Evolutionary conservation across 2,113 vertebrate genomes (phyloP).

Genomic region (Etheostoma cragini): DNA sequence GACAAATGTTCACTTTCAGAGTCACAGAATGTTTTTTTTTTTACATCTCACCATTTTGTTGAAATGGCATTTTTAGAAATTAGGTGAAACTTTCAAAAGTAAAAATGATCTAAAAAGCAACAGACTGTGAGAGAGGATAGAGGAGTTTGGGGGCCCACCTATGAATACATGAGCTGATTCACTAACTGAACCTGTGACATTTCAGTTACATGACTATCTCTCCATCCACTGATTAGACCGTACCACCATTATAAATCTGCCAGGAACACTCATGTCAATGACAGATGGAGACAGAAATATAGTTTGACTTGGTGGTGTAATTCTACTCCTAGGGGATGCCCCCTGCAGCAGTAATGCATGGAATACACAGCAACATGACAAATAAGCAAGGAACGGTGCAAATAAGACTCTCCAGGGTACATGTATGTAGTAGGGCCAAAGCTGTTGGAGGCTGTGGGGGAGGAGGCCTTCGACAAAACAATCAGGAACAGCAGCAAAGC

Average conservation of each 20-base stretch:
- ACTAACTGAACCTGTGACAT: constrained; percentile 18
- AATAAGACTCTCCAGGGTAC: constrained; percentile 23
- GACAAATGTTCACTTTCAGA: constrained; percentile 21
- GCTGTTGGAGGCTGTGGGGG: constrained; percentile 17
- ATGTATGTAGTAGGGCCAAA: constrained; percentile 11
- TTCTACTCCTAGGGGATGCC: constrained; percentile 39
- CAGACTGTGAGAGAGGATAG: neutral
- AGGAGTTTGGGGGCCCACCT: neutral
- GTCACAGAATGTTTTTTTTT: constrained; percentile 6
- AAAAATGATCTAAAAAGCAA: constrained; percentile 4
- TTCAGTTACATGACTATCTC: constrained; percentile 14
- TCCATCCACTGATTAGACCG: constrained; percentile 21
- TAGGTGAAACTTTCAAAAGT: constrained; percentile 12
- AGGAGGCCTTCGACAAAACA: constrained; percentile 27
- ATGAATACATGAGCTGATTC: neutral
- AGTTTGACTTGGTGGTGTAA: constrained; percentile 24
- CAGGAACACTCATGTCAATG: constrained; percentile 21
- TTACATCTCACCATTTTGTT: neutral
- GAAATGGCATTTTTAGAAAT: constrained; percentile 13
- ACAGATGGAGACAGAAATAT: constrained; percentile 14
- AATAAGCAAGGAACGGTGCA: constrained; percentile 41
- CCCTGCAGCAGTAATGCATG: constrained; percentile 62
- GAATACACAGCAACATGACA: constrained; percentile 53
- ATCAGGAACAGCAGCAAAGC: constrained; percentile 25
- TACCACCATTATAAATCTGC: constrained; percentile 10